Base-by-base conservation (phyloP, 2,888 invertebrate genomes). In the Pasiphila rectangulata region DNA sequence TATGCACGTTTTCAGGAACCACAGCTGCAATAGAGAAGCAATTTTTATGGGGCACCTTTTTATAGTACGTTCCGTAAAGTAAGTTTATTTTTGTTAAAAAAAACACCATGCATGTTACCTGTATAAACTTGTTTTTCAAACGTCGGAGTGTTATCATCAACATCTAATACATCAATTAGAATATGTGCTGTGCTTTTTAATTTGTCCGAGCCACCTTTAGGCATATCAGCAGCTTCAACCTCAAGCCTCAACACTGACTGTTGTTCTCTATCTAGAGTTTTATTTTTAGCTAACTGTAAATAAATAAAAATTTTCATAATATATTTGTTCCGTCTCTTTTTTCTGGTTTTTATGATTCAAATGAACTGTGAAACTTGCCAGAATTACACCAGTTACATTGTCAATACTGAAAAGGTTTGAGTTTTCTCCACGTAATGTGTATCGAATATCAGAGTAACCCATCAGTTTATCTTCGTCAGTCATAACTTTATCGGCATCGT, bases 61-160 rank as follows among this genome's bases (percentile, higher is more conserved):
- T n/a, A n/a, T n/a, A n/a, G n/a, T 25, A 4, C 5, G 5, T 20
- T 10, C 10, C 7, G 1, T 29, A 4, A 23, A 2, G 0, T 10
- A 2, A 25, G 13, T 2, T 19, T 34, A 13, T 16, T 9, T 1
- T 2, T 0, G 5, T 29, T 1, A 13, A 15, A 15, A 19, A 10
- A n/a, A 15, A 12, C 13, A 0, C 16, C 3, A 37, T 10, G 17
- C 9, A 17, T 20, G 1, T 34, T 67, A 89, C 89, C 89, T 6
- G 77, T 92, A 57, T 94, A 94, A 7, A 90, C 81, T 15, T 82
- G 79, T 58, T 92, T 91, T 2, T 90, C 90, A 66, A 95, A 95
- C 1, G 75, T 74, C 0, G 95, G 95, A 0, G 93, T 89, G 66
- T 95, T 95, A 60, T 96, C 95, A 63, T 96, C 95, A 0, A 94